A percentile compares a stretch with the other conserved stretches of the same genome.
These are phyloP conservation scores for Oligia latruncula DNA, from an alignment of 2,888 invertebrate species.

Conservation along the genomic window DNA sequence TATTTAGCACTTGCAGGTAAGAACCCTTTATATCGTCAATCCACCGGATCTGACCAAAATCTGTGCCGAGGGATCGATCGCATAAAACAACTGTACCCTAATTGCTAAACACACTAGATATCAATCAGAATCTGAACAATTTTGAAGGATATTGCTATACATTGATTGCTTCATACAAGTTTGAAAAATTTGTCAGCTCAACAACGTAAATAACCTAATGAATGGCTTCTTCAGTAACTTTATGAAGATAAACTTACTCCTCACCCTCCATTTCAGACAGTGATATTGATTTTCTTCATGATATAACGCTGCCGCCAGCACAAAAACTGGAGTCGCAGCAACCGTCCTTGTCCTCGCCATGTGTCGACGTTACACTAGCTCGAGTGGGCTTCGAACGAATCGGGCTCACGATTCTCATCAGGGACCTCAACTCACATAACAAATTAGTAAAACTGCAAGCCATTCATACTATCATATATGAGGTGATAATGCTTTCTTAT, in stretches of 20 bases:
- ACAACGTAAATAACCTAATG: not conserved
- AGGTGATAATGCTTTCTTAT: slow-evolving; percentile 70
- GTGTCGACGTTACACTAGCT: slow-evolving; percentile 81
- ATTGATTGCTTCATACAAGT: not conserved
- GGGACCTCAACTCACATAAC: slow-evolving; percentile 80
- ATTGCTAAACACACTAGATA: not conserved
- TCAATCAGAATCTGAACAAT: not conserved
- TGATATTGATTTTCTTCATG: not conserved
- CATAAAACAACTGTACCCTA: not conserved
- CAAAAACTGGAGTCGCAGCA: slow-evolving; percentile 82
- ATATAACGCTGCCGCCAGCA: slow-evolving; percentile 69
- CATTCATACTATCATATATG: slow-evolving; percentile 81
- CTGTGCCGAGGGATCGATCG: not conserved
- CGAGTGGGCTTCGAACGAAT: slow-evolving; percentile 80
- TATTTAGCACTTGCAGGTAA: slow-evolving; percentile 6
- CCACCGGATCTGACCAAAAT: not conserved
- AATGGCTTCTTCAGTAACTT: not conserved
- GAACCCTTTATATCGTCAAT: not conserved
- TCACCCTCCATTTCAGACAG: slow-evolving; percentile 17
- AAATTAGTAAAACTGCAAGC: slow-evolving; percentile 81
- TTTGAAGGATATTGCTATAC: not conserved
- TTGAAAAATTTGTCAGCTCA: not conserved
- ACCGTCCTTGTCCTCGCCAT: slow-evolving; percentile 81
- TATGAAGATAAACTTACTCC: not conserved
- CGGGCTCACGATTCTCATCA: slow-evolving; percentile 79